Evolutionary conservation across 2,113 vertebrate species (phyloP), one percentile per base, ranked within the genome.

Genomic region (Lepus americanus): DNA sequence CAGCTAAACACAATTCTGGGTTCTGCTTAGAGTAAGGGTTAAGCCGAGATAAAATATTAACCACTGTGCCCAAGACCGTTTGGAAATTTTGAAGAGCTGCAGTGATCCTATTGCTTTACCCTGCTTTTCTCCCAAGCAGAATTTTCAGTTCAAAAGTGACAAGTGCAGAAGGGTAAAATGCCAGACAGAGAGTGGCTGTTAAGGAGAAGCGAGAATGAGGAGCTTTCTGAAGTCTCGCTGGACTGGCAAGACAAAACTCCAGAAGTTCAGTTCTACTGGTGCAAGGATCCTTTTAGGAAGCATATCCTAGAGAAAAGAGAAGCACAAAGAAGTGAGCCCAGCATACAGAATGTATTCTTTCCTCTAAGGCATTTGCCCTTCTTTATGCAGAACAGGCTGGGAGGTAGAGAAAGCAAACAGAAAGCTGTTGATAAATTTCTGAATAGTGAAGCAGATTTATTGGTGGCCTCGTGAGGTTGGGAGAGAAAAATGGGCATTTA

Each of bases 391-490:
- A 59, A 36, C 4, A 79, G 53, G 3, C 27, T 44, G 25, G 17
- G 31, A 76, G n/a, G 13, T 33, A 27, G 59, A 85, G 33, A 85
- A 93, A 8, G 23, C 13, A 14, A n/a, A 66, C 44, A 51, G n/a
- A 80, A 64, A 80, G 31, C 5, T 85, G 25, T 81, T 97, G 31
- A 90, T 70, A 70, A 89, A 80, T 85, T 59, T 92, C 31, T 63
- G n/a, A 81, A 27, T 76, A 51, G 27, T 31, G 67, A 69, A 55
- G 10, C 12, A 89, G 77, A 69, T 29, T 86, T 80, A 51, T n/a
- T 74, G 44, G 19, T 66, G 5, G 22, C 77, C 22, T 84, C 25
- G 9, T 66, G 9, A 20, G n/a, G 63, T 36, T 64, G 1, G 5
- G 10, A 59, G 11, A 36, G 63, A 69, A 90, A 78, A 93, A 66